These are phyloP conservation scores for Drosophila ironensis DNA, from an alignment of 1,140 invertebrate genomes.

Conservation along the genomic window DNA sequence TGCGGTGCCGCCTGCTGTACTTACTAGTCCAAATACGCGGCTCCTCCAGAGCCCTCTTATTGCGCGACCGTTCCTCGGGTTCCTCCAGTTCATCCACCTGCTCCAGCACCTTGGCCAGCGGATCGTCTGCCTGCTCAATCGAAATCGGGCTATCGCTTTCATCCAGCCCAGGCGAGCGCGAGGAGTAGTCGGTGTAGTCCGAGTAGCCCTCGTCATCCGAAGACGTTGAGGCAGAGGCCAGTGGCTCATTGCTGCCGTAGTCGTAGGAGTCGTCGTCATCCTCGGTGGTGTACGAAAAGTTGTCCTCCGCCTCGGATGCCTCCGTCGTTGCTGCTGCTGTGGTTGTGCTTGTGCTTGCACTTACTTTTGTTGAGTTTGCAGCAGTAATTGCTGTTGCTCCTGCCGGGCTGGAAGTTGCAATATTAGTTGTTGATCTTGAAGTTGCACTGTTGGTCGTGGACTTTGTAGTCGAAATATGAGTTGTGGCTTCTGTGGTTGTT, in stretches of 20 bases:
- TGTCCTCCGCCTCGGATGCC: conserved; percentile 4
- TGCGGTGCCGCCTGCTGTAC: conserved; percentile 59
- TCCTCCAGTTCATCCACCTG: conserved; percentile 37
- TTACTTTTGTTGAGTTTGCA: not conserved
- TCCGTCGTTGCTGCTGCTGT: conserved; percentile 17
- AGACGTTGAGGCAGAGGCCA: conserved; percentile 32
- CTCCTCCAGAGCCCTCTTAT: conserved; percentile 20
- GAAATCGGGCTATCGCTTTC: conserved; percentile 25
- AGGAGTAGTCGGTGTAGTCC: conserved; percentile 69
- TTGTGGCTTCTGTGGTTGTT: not conserved
- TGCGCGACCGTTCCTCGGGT: not conserved
- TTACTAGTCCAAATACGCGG: conserved; percentile 32
- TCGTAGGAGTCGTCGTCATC: conserved; percentile 40
- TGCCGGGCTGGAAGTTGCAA: not conserved
- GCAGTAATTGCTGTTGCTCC: not conserved
- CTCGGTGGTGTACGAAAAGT: conserved; percentile 14
- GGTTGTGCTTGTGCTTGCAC: not conserved
- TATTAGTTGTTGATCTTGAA: not conserved
- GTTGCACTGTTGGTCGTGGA: not conserved
- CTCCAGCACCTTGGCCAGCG: conserved; percentile 40
- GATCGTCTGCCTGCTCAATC: conserved; percentile 48
- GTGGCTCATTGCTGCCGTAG: conserved; percentile 54
- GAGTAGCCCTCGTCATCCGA: conserved; percentile 60
- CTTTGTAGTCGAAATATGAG: not conserved
- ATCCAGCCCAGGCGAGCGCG: conserved; percentile 20